Conservation (phyloP, 2,797 vertebrate species). For the Helarctos malayanus region DNA sequence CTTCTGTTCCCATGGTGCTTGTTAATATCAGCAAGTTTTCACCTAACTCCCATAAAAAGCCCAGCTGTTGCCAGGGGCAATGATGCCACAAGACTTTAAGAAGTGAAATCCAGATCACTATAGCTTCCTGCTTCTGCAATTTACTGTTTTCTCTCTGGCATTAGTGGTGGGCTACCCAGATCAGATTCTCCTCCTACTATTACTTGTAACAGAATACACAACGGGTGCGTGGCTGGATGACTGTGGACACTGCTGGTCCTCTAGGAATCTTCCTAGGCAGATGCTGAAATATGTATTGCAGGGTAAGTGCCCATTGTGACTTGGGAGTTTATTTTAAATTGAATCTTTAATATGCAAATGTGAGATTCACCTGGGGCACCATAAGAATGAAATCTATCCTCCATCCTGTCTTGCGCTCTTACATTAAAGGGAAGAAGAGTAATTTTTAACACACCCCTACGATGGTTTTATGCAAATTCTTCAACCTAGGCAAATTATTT, state of each 20-base stretch:
- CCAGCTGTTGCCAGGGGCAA: background rate
- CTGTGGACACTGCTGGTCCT: background rate
- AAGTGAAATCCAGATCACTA: background rate
- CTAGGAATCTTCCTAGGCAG: background rate
- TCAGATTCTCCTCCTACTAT: background rate
- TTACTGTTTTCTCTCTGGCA: background rate
- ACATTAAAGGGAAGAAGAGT: slow-evolving; percentile 78
- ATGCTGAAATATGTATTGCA: slow-evolving; percentile 41
- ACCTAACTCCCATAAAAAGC: background rate
- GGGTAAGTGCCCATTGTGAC: slow-evolving; percentile 73
- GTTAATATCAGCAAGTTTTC: background rate
- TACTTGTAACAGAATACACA: background rate
- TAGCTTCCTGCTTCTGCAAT: background rate
- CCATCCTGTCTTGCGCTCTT: slow-evolving; percentile 72
- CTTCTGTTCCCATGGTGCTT: background rate
- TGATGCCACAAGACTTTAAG: background rate
- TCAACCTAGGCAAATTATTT: slow-evolving; percentile 84
- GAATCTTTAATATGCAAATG: slow-evolving; percentile 84
- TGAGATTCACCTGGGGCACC: slow-evolving; percentile 78
- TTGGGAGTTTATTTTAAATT: slow-evolving; percentile 82
- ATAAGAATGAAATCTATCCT: slow-evolving; percentile 82
- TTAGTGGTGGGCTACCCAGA: background rate
- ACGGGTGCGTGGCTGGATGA: background rate
- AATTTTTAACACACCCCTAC: slow-evolving; percentile 83
- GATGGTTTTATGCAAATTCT: slow-evolving; percentile 85